Evolutionary conservation across 2,888 invertebrate species (phyloP).

Genomic region (Ophraella communa): DNA sequence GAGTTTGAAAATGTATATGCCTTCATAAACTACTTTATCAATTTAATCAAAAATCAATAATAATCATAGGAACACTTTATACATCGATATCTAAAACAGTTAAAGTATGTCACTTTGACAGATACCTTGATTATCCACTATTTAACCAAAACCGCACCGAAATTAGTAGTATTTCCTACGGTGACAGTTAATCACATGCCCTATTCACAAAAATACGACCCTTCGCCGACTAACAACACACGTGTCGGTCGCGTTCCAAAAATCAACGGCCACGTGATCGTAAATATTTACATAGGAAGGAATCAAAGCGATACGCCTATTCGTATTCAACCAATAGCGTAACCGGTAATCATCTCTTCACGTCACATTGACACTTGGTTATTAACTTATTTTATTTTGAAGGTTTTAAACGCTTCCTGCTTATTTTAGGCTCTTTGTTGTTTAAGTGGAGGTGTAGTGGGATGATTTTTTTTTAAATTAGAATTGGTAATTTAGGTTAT

Average conservation of each 20-base stretch:
- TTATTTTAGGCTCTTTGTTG: neutral
- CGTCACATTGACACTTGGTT: conserved; percentile 38
- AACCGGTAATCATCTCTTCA: conserved; percentile 43
- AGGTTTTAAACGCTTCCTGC: neutral
- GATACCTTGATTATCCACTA: no score
- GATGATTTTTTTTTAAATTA: neutral
- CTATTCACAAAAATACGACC: neutral
- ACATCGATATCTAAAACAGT: no score
- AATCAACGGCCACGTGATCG: conserved; percentile 27
- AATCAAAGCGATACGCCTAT: conserved; percentile 41
- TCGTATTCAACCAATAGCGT: conserved; percentile 41
- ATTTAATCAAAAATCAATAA: no score
- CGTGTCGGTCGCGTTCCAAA: conserved; percentile 14
- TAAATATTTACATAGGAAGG: conserved; percentile 45
- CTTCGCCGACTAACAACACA: neutral
- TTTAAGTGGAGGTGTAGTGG: neutral
- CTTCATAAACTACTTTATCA: no score
- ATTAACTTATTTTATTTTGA: conserved; percentile 6
- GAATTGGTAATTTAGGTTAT: neutral
- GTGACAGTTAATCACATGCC: neutral
- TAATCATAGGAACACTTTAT: no score
- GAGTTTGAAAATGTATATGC: no score
- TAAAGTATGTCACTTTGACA: no score
- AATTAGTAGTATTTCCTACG: neutral
- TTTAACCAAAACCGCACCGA: no score